Percentiles rank a stretch among this genome's conserved stretches.
Conservation (phyloP, 1,140 invertebrate species). For the Brachionus koreanus region DNA sequence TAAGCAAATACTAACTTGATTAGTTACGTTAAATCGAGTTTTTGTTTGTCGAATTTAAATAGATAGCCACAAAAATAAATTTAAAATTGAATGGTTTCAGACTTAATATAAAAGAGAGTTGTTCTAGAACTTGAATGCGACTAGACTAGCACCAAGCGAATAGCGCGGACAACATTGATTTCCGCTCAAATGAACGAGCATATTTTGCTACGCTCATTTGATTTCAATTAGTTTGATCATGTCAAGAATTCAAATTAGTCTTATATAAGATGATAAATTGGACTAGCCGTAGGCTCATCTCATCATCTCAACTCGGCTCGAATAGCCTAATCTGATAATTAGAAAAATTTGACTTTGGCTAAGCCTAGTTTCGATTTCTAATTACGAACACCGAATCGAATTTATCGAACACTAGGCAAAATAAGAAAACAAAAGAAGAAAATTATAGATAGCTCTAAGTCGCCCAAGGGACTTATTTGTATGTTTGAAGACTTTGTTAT, state of each 20-base stretch:
- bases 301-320: neutral
- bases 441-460: constrained; percentile 25
- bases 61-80: constrained; percentile 1
- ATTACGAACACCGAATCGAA: neutral
- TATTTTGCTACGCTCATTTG: constrained; percentile 23
- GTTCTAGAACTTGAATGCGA: neutral
- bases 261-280: constrained; percentile 13
- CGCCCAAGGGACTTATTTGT: constrained; percentile 31
- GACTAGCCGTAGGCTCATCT: neutral
- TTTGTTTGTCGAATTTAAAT: neutral
- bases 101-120: constrained; percentile 10
- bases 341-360: constrained; percentile 22
- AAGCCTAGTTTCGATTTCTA: neutral
- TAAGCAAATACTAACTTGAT: constrained; percentile 36
- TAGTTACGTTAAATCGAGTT: constrained; percentile 22
- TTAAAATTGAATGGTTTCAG: neutral
- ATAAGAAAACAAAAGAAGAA: neutral
- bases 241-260: constrained; percentile 23
- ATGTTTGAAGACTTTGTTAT: constrained; percentile 14
- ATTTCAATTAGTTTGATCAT: constrained; percentile 32
- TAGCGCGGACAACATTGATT: neutral
- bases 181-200: neutral
- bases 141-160: neutral
- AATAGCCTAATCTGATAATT: constrained; percentile 27
- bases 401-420: neutral